Conservation (phyloP, 2,888 invertebrate genomes). For the Tribolium freemani region DNA sequence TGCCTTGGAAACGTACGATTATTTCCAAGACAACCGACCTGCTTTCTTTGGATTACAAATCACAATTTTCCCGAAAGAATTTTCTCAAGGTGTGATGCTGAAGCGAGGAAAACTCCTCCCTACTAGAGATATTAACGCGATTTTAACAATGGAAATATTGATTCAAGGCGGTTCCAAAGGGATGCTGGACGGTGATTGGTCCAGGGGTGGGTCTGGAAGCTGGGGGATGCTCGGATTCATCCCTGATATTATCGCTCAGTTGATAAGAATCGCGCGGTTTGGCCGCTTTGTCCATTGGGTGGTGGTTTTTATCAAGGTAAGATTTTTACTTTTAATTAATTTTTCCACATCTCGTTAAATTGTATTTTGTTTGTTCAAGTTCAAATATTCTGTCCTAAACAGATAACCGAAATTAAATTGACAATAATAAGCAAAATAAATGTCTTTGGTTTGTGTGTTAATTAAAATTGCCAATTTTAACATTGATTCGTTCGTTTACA, state of each 20-base stretch:
- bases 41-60: not conserved
- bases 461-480: too few species aligned
- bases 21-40: conserved; percentile 30
- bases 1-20: conserved; percentile 23
- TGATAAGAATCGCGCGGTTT: conserved; percentile 24
- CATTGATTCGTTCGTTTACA: too few species aligned
- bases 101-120: conserved; percentile 21
- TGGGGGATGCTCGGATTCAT: conserved; percentile 17
- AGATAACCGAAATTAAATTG: too few species aligned
- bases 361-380: too few species aligned
- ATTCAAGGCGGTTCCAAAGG: conserved; percentile 11
- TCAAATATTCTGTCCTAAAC: too few species aligned
- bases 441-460: too few species aligned
- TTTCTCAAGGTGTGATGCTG: not conserved
- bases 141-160: conserved; percentile 26
- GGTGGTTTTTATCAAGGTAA: conserved; percentile 1
- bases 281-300: conserved; percentile 1
- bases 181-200: conserved; percentile 9
- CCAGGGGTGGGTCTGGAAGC: conserved; percentile 29
- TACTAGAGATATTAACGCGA: conserved; percentile 5
- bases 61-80: conserved; percentile 1
- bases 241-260: conserved; percentile 4
- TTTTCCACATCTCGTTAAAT: too few species aligned
- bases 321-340: too few species aligned
- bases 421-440: too few species aligned